A percentile compares a stretch with the other conserved stretches of the same genome.
Evolutionary conservation across 2,113 vertebrate genomes (phyloP).

Genomic region (rat (Rattus norvegicus)): GRCr8 NC_086024.1:119222501-119223000

Average conservation of each 20-base stretch:
- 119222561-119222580: background rate
- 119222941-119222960: background rate
- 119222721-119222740: constrained; percentile 41
- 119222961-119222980: background rate
- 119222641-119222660: constrained; percentile 21
- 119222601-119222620: constrained; percentile 22
- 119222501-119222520: background rate
- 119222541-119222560: constrained; percentile 19
- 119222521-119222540: background rate
- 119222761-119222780: constrained; percentile 25
- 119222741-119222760: background rate
- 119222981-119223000: background rate
- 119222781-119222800: background rate
- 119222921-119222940: background rate
- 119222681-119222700: constrained; percentile 31
- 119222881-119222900: background rate
- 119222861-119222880: background rate
- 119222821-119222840: background rate
- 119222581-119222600: constrained; percentile 41
- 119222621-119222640: background rate
- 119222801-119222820: background rate
- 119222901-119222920: background rate
- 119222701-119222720: constrained; percentile 26
- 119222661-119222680: constrained; percentile 61
- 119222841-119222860: constrained; percentile 11